These are phyloP conservation scores for Aphrocallistes beatrix DNA, from an alignment of 37 sponge, comb jelly and placozoan species.

Conservation along the genomic window DNA sequence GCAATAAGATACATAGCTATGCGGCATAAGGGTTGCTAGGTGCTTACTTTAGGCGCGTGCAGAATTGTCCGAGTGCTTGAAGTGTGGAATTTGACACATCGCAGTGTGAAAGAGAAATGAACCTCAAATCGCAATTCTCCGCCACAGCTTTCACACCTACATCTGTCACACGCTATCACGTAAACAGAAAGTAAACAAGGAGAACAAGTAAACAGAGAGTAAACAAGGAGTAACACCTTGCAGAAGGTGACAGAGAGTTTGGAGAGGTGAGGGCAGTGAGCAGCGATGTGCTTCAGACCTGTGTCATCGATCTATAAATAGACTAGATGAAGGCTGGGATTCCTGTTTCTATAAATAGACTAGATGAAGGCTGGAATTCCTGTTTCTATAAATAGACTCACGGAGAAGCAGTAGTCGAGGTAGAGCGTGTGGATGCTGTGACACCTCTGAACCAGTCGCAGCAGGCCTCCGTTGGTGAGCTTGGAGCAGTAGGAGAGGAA, in stretches of 20 bases:
- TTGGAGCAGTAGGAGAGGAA: constrained; percentile 51
- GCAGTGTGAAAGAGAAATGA: neutral
- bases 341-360: constrained; percentile 18
- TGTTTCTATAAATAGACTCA: constrained; percentile 11
- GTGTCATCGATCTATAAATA: constrained; percentile 35
- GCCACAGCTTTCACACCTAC: neutral
- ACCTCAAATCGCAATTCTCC: neutral
- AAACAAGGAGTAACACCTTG: constrained; percentile 24
- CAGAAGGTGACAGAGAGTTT: constrained; percentile 39
- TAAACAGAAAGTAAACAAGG: neutral
- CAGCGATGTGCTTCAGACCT: constrained; percentile 31
- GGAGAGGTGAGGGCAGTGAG: constrained; percentile 26
- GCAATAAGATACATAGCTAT: neutral
- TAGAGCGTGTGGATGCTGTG: constrained; percentile 21
- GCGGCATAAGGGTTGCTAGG: neutral
- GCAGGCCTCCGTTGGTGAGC: constrained; percentile 32
- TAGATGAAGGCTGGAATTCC: too few species aligned
- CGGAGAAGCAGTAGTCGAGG: constrained; percentile 47
- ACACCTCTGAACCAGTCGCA: constrained; percentile 26
- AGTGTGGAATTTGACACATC: neutral
- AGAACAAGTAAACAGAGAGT: neutral
- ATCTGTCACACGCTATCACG: neutral
- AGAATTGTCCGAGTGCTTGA: neutral
- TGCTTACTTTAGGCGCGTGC: neutral
- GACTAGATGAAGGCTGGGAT: too few species aligned